Evolutionary conservation across 2,888 invertebrate genomes (phyloP), one percentile per base, ranked within the genome.

Genomic region (Nasonia oneida): DNA sequence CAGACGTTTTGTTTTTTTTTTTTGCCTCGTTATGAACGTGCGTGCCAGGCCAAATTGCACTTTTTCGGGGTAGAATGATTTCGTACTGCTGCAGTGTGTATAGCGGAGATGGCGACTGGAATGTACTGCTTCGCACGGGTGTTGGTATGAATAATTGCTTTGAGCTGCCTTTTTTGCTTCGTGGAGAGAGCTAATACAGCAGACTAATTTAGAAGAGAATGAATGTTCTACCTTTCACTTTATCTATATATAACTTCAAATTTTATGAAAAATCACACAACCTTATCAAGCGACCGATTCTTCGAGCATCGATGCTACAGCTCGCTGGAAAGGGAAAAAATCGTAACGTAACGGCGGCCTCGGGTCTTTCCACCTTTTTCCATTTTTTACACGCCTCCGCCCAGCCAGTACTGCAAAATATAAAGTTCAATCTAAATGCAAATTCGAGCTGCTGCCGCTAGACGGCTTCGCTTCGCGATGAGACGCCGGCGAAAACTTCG

Each of bases 341-440:
- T 14, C 33, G 8, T 15, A 2, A 2, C 2, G 4, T 23, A 14
- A 29, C 14, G 29, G 15, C 15, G 29, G 33, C 33, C n/a, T 23
- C 12, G 3, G 12, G 23, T 33, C 15, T 67, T 15, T 33, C 33
- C 67, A 23, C 2, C 1, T 61, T 61, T 61, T 61, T 61, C 8
- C 18, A 29, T 67, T 67, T 67, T 67, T 33, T n/a, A 61, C 8
- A n/a, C 29, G 12, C 67, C 10, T 12, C 67, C 67, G 33, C 3
- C 2, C 29, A 67, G n/a, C 57, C 57, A 47, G 12, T 42, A n/a
- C 33, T 73, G 42, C n/a, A 47, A 67, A 67, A 67, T 29, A 47
- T 74, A 50, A 50, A 74, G 8, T 74, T 74, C 50, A n/a, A 74
- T 74, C 74, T 74, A 74, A 74, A 74, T 74, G 74, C 29, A 47